These are phyloP conservation scores for Tauraco erythrolophus DNA, from an alignment of 2,113 vertebrate genomes.

Conservation along the genomic window DNA sequence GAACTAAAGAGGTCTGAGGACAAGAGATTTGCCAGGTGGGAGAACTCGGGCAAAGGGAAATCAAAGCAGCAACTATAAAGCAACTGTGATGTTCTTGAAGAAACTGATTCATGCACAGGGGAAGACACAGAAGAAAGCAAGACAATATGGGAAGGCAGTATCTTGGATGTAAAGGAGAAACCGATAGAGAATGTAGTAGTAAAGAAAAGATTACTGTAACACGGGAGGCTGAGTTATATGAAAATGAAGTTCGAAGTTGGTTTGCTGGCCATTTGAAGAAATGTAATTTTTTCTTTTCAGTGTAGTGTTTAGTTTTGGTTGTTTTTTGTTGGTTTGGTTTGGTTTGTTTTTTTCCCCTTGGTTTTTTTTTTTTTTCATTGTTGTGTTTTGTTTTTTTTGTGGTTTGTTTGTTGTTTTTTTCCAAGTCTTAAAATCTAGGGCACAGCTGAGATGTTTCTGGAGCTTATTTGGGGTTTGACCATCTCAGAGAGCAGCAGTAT, in stretches of 20 bases:
- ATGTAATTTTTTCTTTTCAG: background rate
- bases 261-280: background rate
- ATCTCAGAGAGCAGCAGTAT: background rate
- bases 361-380: too few species aligned
- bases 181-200: background rate
- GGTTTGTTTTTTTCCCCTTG: too few species aligned
- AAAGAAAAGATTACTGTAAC: background rate
- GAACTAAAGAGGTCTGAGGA: background rate
- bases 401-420: background rate
- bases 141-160: background rate
- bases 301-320: background rate
- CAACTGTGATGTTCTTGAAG: background rate
- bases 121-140: background rate
- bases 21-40: background rate
- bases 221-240: background rate
- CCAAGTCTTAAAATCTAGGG: background rate
- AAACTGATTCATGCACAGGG: fast-evolving
- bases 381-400: too few species aligned
- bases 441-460: background rate
- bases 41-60: background rate
- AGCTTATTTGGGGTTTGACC: background rate
- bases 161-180: background rate
- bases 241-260: background rate
- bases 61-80: background rate
- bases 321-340: too few species aligned